Base-by-base conservation (phyloP, 2,113 vertebrate genomes). In the Podiceps cristatus region DNA sequence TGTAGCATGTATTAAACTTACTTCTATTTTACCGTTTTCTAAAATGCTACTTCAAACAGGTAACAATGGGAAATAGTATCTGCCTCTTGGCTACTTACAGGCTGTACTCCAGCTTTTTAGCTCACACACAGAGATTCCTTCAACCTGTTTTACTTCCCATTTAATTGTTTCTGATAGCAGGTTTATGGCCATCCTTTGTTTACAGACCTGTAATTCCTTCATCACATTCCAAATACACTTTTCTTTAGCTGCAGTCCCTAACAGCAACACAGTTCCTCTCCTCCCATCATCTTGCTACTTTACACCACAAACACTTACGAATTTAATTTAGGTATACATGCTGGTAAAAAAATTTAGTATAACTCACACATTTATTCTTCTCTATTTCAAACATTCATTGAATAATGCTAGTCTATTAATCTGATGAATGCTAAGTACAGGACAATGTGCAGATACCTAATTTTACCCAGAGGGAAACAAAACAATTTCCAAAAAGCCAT, bases 381-480 rank as follows among this genome's bases (percentile, higher is more conserved):
- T 94, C 73, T 84, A 80, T 94, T 98, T 90, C 90, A 96, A 96
- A 97, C 81, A 84, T 95, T 97, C 98, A 96, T 95, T 97, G 96
- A 98, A 97, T 97, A 96, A 97, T 27, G 63, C 75, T 85, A 95
- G 93, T 86, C 73, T 67, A 97, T 98, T 98, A 97, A 98, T 97
- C 95, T 94, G 94, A 97, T 91, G 76, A 95, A 98, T 92, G 96
- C 89, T 92, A 95, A 96, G 85, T 96, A 96, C 86, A 95, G 95
- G 96, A 94, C 25, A 81, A 90, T 33, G 60, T 75, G 62, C 68
- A 95, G 52, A 86, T 45, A 94, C n/a, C 42, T 60, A 95, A 98
- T 98, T 95, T 98, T 75, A 96, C 98, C 97, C 96, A 97, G 67
- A 98, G 97, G 98, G 95, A 97, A 97, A 93, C 81, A 96, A 98